Evolutionary conservation across 2,113 vertebrate genomes (phyloP).

Genomic region (Scatophagus argus): DNA sequence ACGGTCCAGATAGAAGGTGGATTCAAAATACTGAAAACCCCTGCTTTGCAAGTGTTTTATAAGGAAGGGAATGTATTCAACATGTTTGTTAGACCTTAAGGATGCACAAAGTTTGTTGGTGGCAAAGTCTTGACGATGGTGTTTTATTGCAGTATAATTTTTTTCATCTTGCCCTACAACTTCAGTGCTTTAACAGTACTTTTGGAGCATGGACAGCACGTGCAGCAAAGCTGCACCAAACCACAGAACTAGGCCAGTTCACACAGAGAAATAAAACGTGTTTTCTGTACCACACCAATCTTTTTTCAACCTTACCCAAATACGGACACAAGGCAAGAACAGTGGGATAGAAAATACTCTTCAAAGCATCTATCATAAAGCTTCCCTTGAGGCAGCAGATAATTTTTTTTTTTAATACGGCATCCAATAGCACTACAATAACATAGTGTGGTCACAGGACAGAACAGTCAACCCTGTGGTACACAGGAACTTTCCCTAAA

Average conservation of each 20-base stretch:
- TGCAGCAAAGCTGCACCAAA: constrained; percentile 10
- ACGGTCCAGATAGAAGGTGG: too few relatives aligned
- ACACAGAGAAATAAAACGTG: constrained; percentile 21
- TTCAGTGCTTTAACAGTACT: not conserved
- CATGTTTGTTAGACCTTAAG: too few relatives aligned
- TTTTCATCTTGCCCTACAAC: not conserved
- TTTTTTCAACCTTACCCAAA: constrained; percentile 6
- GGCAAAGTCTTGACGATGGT: not conserved
- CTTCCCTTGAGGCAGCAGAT: constrained; percentile 44
- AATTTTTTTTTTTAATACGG: constrained; percentile 51
- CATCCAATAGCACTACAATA: constrained; percentile 71
- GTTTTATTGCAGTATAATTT: not conserved
- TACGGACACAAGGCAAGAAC: constrained; percentile 25
- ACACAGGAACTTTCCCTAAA: constrained; percentile 66
- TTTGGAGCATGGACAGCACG: not conserved
- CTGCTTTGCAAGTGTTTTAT: too few relatives aligned
- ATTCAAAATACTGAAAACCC: too few relatives aligned
- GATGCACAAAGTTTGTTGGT: too few relatives aligned
- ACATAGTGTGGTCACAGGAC: constrained; percentile 69
- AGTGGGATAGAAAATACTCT: constrained; percentile 33
- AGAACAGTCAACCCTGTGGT: constrained; percentile 66
- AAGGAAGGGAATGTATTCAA: too few relatives aligned
- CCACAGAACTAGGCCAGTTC: constrained; percentile 1
- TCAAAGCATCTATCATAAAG: constrained; percentile 39
- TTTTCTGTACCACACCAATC: constrained; percentile 16